Evolutionary conservation across 23 tunicate species (phyloP), one percentile per base, ranked within the genome.

Genomic region (Ascidia mentula): DNA sequence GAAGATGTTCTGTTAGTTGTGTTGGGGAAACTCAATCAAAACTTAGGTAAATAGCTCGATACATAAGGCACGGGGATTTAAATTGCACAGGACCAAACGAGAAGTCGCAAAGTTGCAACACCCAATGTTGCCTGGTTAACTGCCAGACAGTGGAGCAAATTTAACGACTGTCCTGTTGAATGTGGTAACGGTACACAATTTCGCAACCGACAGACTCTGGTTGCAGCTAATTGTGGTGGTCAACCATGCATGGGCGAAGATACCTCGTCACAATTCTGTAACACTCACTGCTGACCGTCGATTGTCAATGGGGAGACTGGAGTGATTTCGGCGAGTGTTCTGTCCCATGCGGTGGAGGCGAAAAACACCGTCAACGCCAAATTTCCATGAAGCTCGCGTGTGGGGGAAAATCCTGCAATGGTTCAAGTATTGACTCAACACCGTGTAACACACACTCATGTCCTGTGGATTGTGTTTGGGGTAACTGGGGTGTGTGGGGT

Each of bases 81-180:
- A 36, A 45, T 18, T 85, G 89, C 69, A 31, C n/a, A 7, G 89
- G 89, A 15, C 42, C 72, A 5, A 69, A 20, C 15, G 34, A 40
- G 18, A 83, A 77, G 30, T 34, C 69, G 15, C 31, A 77, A 60
- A 18, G 78, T 38, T 84, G 89, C 72, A 71, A 85, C 33, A 34
- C 83, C 34, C 31, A 17, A 31, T 79, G 78, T 32, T 78, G 83
- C 71, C 83, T 36, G 34, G 78, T 70, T n/a, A 77, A 78, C 42
- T 85, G 89, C 32, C 6, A 22, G 78, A 7, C 38, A 36, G n/a
- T 85, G 89, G 89, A 31, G 34, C 32, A 78, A 40, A 15, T 85
- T 38, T 39, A 30, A 38, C 15, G 6, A 0, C 36, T 85, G 89
- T 40, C 9, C 78, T 8, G 69, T 0, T 4, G 33, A 59, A 7